Evolutionary conservation across 1,140 invertebrate species (phyloP).

Genomic region (Cherax quadricarinatus): DNA sequence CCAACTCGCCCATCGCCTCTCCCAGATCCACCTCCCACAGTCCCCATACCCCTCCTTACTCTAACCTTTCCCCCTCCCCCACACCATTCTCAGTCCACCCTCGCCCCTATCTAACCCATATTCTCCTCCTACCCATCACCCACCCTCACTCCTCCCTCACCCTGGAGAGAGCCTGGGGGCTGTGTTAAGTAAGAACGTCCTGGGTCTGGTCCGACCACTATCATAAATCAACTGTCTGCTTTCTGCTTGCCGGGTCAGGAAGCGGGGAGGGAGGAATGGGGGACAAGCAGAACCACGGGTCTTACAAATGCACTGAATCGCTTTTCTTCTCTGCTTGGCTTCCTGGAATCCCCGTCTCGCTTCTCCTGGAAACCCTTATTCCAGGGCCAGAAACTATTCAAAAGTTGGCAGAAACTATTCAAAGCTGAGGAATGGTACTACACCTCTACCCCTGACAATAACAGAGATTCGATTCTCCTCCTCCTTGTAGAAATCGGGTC

Average conservation of each 20-base stretch:
- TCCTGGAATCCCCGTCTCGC: conserved; percentile 38
- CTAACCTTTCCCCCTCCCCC: background rate
- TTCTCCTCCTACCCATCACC: background rate
- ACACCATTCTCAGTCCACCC: background rate
- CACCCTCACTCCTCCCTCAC: background rate
- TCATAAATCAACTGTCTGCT: conserved; percentile 64
- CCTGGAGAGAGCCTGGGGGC: conserved; percentile 3
- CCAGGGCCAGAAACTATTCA: background rate
- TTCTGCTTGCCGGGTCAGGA: conserved; percentile 56
- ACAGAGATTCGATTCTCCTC: conserved; percentile 22
- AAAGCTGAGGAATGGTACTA: conserved; percentile 9
- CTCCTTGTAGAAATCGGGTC: conserved; percentile 12
- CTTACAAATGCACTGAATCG: conserved; percentile 39
- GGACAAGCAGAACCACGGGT: conserved; percentile 27
- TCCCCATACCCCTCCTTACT: background rate
- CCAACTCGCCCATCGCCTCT: background rate
- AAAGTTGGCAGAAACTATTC: background rate
- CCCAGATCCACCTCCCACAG: background rate
- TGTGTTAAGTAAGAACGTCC: conserved; percentile 59
- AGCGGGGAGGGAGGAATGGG: background rate
- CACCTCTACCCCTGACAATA: conserved; percentile 26
- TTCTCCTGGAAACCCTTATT: conserved; percentile 18
- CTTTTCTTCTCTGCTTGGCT: conserved; percentile 31
- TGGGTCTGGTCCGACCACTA: conserved; percentile 42
- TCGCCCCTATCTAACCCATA: background rate